A percentile compares a stretch with the other conserved stretches of the same genome.
Conservation (phyloP, 2,113 vertebrate genomes). For the Lucifuga dentata region DNA sequence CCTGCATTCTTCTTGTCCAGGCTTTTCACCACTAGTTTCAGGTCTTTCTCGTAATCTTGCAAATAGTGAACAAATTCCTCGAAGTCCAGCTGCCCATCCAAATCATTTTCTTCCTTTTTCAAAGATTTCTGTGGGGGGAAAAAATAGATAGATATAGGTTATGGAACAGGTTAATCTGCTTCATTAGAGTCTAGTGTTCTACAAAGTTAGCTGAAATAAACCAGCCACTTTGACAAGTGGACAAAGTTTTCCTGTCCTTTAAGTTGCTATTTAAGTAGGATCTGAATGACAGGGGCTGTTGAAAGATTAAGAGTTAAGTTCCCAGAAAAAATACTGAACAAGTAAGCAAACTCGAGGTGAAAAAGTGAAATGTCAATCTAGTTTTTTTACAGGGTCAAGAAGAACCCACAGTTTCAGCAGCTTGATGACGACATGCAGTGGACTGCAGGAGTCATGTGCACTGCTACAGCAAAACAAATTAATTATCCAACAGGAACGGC, state of each 20-base stretch:
- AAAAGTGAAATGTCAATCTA: background rate
- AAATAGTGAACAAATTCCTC: constrained; percentile 98
- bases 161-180: background rate
- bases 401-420: background rate
- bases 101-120: constrained; percentile 85
- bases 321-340: no score
- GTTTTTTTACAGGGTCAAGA: background rate
- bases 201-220: no score
- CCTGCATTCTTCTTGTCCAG: constrained; percentile 92
- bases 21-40: constrained; percentile 94
- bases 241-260: no score
- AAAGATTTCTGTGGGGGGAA: constrained; percentile 87
- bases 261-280: no score
- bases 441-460: background rate
- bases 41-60: constrained; percentile 95
- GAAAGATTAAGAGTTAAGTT: no score
- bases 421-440: no score
- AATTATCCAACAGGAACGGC: constrained; percentile 1
- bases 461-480: background rate
- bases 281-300: no score
- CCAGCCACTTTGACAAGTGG: no score
- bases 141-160: background rate
- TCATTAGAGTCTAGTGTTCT: no score
- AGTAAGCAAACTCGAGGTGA: background rate
- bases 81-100: constrained; percentile 92